phyloP scores from a whole-genome alignment of 1,140 invertebrate species.

The Heliconius eleuchia region DNA sequence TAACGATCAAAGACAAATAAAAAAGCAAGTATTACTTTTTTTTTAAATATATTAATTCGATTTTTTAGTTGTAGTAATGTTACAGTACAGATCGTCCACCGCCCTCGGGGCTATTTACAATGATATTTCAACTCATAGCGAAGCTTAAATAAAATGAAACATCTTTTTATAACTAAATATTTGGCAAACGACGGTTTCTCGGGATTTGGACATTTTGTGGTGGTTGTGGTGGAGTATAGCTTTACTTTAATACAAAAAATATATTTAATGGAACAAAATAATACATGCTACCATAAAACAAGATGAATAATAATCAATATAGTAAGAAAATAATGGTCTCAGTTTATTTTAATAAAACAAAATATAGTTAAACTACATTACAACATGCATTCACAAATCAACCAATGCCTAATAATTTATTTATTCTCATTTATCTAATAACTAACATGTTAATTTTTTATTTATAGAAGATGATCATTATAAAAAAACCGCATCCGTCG shows the following conservation, averaged over 20 bases:
- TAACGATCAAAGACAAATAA: too few relatives aligned
- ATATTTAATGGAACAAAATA: too few relatives aligned
- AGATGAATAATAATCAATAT: too few relatives aligned
- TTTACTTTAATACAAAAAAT: background rate
- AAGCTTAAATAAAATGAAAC: conserved; percentile 54
- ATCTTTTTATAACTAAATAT: conserved; percentile 62
- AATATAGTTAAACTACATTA: background rate
- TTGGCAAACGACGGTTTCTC: conserved; percentile 60
- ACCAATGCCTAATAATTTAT: background rate
- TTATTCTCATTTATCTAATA: background rate
- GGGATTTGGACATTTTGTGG: conserved; percentile 27
- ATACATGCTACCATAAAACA: too few relatives aligned
- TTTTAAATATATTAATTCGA: too few relatives aligned
- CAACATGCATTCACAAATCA: background rate
- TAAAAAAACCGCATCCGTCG: background rate
- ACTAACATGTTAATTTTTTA: background rate
- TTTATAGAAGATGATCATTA: background rate
- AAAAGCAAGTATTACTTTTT: too few relatives aligned
- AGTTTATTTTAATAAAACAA: background rate
- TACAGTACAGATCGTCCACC: conserved; percentile 31
- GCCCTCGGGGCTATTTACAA: conserved; percentile 65
- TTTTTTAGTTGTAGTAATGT: too few relatives aligned
- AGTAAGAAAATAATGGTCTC: background rate
- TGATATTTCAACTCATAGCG: conserved; percentile 52
- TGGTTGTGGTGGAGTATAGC: conserved; percentile 38